Evolutionary conservation across 2,113 vertebrate genomes (phyloP).

Genomic region (Perognathus longimembris): DNA sequence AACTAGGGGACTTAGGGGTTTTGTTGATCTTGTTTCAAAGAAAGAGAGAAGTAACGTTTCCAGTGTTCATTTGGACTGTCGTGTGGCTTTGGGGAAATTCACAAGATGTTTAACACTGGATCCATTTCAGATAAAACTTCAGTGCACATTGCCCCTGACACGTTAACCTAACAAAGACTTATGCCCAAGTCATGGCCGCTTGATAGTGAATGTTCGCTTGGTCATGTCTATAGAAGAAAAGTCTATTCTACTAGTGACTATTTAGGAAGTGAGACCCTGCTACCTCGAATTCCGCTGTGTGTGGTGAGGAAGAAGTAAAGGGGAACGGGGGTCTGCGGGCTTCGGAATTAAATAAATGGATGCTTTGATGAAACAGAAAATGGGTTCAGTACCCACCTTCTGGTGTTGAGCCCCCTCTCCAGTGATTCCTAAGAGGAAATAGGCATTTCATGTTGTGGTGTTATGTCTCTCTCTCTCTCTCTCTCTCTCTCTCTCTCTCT

Average conservation of each 20-base stretch:
- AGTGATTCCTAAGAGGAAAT: slow-evolving; percentile 33
- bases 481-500: too few relatives aligned
- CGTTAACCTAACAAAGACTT: background rate
- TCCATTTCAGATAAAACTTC: background rate
- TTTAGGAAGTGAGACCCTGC: background rate
- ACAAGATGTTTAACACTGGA: background rate
- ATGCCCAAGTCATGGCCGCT: background rate
- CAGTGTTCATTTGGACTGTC: background rate
- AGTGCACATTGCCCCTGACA: background rate
- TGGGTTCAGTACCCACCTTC: background rate
- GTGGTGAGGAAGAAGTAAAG: background rate
- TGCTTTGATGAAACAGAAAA: background rate
- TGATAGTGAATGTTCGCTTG: background rate
- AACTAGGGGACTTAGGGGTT: too few relatives aligned
- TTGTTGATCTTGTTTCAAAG: background rate
- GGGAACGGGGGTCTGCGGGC: background rate
- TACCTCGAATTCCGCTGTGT: background rate
- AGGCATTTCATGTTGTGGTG: background rate
- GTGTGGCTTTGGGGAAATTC: background rate
- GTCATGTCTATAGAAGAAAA: background rate
- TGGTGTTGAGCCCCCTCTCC: background rate
- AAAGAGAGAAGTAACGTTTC: background rate
- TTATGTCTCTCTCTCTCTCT: too few relatives aligned
- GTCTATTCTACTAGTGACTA: background rate
- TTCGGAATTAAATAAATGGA: background rate